Evolutionary conservation across 2,797 vertebrate genomes (phyloP).

Genomic region (Helarctos malayanus): DNA sequence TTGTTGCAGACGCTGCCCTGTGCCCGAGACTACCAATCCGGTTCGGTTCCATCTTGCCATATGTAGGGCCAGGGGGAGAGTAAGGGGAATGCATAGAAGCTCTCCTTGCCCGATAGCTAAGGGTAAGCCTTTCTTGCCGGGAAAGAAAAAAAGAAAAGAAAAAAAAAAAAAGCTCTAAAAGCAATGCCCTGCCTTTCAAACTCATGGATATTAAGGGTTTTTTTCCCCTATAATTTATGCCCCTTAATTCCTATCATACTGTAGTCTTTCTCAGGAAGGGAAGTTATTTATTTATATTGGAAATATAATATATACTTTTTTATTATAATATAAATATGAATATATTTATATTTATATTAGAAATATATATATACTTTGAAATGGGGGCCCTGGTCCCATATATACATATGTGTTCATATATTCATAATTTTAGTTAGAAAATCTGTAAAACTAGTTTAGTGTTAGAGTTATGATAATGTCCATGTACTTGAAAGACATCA

Average conservation of each 20-base stretch:
- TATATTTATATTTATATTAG: background rate
- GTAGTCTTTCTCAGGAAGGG: background rate
- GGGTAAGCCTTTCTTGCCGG: background rate
- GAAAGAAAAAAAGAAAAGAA: too few species aligned
- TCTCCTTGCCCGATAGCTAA: background rate
- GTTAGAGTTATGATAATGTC: background rate
- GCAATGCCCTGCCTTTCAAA: background rate
- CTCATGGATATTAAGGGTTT: background rate
- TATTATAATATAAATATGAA: too few species aligned
- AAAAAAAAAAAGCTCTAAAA: background rate
- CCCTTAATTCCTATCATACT: background rate
- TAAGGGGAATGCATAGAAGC: background rate
- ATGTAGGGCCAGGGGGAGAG: too few species aligned
- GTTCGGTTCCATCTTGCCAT: background rate
- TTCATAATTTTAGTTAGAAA: background rate
- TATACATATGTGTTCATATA: background rate
- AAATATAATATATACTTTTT: background rate
- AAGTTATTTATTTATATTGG: background rate
- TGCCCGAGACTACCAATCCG: too few species aligned
- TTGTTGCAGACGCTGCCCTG: background rate
- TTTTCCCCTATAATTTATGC: background rate
- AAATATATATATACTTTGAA: background rate
- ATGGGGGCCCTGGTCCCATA: background rate
- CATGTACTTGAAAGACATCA: background rate
- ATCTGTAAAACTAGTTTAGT: background rate